Base-by-base conservation (phyloP, 2,888 invertebrate species). In the Charanyca ferruginea region DNA sequence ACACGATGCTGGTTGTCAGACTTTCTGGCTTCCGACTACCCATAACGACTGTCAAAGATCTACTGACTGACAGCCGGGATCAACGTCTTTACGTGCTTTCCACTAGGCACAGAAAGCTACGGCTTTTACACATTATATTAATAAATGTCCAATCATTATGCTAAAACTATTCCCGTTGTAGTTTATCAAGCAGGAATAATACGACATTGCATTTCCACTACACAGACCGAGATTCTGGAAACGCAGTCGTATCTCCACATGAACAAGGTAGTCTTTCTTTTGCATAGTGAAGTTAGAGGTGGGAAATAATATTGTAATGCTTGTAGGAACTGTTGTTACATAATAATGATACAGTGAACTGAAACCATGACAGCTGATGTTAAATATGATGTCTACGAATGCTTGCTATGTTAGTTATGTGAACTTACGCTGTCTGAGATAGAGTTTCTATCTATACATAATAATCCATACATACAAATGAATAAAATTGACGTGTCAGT, bases 321-420 rank as follows among this genome's bases (percentile, higher is more conserved):
- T 59, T 57, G 49, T 20, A 77, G 44, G 48, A 60, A 47, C 70
- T 61, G 57, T 64, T 63, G 69, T 76, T 79, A 64, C 75, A 63
- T 64, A 77, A 79, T 71, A 76, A 63, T 79, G 77, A 76, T 79
- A 72, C 70, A 72, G 64, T 69, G 76, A 38, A 77, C 72, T 76
- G 69, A 78, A 79, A 78, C 62, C 73, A 58, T 61, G 77, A 80
- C 71, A 68, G 66, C 69, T 55, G 73, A 65, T 71, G 73, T 77
- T 69, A 78, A 83, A 76, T 77, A 80, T 70, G 74, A 73, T 63
- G 78, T 67, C 81, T 74, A 53, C 60, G 52, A 77, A 70, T 57
- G 66, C 65, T 53, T 6, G 60, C 51, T 38, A 64, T 80, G 59
- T 64, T 77, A 78, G 49, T 80, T 66, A 77, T 62, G 59, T 64